These are phyloP conservation scores for Silurus lanzhouensis DNA, from an alignment of 2,797 vertebrate species.

Conservation along the genomic window DNA sequence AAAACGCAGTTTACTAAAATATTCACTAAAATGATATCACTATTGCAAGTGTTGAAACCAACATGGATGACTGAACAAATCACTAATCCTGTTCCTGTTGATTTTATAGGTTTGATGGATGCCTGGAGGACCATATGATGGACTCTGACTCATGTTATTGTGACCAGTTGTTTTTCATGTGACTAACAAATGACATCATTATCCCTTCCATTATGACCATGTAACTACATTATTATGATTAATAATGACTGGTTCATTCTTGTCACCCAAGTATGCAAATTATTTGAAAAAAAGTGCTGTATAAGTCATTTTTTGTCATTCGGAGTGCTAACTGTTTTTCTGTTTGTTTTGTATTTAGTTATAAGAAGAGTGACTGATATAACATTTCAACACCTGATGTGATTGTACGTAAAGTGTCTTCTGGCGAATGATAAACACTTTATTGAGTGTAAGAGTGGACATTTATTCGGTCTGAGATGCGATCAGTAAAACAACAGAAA, in stretches of 20 bases:
- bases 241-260: neutral
- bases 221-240: neutral
- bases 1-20: neutral
- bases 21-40: neutral
- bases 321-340: neutral
- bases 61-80: neutral
- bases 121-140: slow-evolving; percentile 26
- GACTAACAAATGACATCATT: neutral
- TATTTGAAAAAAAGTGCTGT: neutral
- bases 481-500: neutral
- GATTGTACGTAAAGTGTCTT: neutral
- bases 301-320: neutral
- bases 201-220: neutral
- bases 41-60: neutral
- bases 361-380: neutral
- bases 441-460: neutral
- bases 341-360: neutral
- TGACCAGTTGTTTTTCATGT: slow-evolving; percentile 18
- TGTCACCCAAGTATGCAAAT: neutral
- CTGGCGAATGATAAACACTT: neutral
- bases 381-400: neutral
- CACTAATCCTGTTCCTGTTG: neutral
- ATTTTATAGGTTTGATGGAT: slow-evolving; percentile 36
- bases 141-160: slow-evolving; percentile 33
- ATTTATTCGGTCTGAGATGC: neutral